phyloP scores from a whole-genome alignment of 2,797 vertebrate species.

The Typhlichthys eigenmanni region DNA sequence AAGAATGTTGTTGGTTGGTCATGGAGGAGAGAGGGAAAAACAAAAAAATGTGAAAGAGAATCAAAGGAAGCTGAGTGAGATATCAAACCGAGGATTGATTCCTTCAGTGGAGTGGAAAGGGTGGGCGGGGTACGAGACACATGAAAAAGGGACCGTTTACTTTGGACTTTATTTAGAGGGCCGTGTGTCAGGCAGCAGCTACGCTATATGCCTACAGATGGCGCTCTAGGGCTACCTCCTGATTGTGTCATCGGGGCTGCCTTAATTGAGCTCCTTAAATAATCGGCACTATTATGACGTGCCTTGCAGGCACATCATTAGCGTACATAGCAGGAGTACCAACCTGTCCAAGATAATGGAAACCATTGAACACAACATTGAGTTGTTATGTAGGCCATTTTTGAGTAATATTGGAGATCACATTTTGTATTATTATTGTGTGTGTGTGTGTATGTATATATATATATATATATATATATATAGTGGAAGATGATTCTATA shows the following conservation, averaged over 20 bases:
- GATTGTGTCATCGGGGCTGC: slow-evolving; percentile 17
- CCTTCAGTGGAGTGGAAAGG: background rate
- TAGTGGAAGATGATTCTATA: no score
- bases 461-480: no score
- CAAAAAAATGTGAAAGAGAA: background rate
- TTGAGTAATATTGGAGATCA: background rate
- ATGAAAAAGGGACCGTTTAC: no score
- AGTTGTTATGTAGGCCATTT: no score
- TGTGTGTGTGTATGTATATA: background rate
- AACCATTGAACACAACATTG: background rate
- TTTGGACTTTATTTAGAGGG: slow-evolving; percentile 12
- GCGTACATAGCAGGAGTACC: slow-evolving; percentile 1
- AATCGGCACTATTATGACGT: background rate
- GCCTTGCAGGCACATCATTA: slow-evolving; percentile 1
- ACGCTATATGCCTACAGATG: slow-evolving; percentile 25
- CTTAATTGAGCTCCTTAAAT: slow-evolving; percentile 1
- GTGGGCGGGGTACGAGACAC: no score
- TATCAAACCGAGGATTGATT: background rate
- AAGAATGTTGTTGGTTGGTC: background rate
- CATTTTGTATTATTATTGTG: background rate
- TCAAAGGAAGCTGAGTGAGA: background rate
- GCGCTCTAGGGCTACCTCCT: slow-evolving; percentile 26
- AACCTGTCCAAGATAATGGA: slow-evolving; percentile 6
- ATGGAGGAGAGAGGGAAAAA: background rate
- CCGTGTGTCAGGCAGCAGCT: slow-evolving; percentile 19